A percentile compares a stretch with the other conserved stretches of the same genome.
These are phyloP conservation scores for Lagria hirta DNA, from an alignment of 2,888 invertebrate species.

Conservation along the genomic window DNA sequence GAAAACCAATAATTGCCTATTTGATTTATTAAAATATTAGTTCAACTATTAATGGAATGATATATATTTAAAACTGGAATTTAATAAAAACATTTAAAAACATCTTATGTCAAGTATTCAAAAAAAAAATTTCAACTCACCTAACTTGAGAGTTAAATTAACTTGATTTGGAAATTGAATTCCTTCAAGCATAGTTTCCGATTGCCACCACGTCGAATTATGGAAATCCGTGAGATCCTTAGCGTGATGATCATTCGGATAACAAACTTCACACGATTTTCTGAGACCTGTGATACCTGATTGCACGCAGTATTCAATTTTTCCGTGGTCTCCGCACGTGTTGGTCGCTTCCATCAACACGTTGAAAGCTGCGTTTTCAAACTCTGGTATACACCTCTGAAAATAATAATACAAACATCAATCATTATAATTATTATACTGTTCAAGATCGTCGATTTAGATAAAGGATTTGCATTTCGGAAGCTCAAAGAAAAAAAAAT, in stretches of 20 bases:
- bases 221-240: slow-evolving; percentile 88
- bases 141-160: slow-evolving; percentile 63
- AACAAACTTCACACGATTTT: slow-evolving; percentile 82
- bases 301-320: slow-evolving; percentile 87
- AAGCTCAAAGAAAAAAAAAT: no score
- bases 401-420: slow-evolving; percentile 41
- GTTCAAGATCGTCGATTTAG: no score
- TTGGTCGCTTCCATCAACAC: slow-evolving; percentile 90
- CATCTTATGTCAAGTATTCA: not conserved
- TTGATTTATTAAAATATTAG: no score
- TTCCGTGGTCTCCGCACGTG: slow-evolving; percentile 86
- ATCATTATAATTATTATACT: no score
- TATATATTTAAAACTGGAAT: no score
- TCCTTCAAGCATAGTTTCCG: slow-evolving; percentile 94
- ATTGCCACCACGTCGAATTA: slow-evolving; percentile 96
- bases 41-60: no score
- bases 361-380: slow-evolving; percentile 94
- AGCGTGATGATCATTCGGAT: slow-evolving; percentile 68
- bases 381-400: slow-evolving; percentile 93
- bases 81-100: no score
- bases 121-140: slow-evolving; percentile 30
- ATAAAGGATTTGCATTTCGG: no score
- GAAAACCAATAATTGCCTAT: no score
- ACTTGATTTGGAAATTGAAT: slow-evolving; percentile 90
- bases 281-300: slow-evolving; percentile 69